Evolutionary conservation across 2,113 vertebrate species (phyloP).

Genomic region (cat (Felis catus)): F.catus_Fca126_mat1.0 CM031424.1:1296001-1296500

Average conservation of each 20-base stretch:
- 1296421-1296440: not conserved
- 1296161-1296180: not conserved
- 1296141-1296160: not conserved
- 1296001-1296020: not conserved
- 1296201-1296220: not conserved
- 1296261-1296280: not conserved
- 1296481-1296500: not conserved
- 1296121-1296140: not conserved
- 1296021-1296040: not conserved
- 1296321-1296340: not conserved
- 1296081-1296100: not conserved
- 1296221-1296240: not conserved
- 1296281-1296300: not conserved
- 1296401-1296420: not conserved
- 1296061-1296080: not conserved
- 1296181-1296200: not conserved
- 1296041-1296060: not conserved
- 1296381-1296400: not conserved
- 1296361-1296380: not conserved
- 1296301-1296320: not conserved
- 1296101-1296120: not conserved
- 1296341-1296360: not conserved
- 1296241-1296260: not conserved
- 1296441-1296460: not conserved
- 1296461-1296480: not conserved